phyloP scores from a whole-genome alignment of 2,113 vertebrate genomes.

The Recurvirostra avosetta region DNA sequence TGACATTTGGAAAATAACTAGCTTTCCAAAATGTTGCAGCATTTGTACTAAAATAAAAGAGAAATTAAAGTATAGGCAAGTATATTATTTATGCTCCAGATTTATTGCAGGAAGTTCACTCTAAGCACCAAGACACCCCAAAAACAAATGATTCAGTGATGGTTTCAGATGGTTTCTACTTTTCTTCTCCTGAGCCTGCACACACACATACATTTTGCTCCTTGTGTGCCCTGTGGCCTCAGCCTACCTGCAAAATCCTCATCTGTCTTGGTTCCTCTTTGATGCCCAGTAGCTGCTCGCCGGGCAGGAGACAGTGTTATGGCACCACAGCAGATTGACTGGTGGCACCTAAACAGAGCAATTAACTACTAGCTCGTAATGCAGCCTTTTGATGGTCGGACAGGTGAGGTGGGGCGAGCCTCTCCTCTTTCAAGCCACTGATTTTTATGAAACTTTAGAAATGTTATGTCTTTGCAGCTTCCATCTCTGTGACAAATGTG shows the following conservation, averaged over 20 bases:
- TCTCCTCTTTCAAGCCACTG: neutral
- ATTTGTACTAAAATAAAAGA: neutral
- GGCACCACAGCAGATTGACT: neutral
- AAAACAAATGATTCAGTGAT: neutral
- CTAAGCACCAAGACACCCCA: neutral
- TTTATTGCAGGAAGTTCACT: neutral
- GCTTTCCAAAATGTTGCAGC: neutral
- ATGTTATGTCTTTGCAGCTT: neutral
- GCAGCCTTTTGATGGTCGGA: neutral
- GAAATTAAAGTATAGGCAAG: neutral
- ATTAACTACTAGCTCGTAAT: accelerated
- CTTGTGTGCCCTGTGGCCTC: neutral
- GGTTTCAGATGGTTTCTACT: neutral
- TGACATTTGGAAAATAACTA: neutral
- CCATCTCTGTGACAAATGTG: neutral
- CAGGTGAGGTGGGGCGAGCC: accelerated
- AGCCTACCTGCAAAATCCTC: neutral
- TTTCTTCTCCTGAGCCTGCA: neutral
- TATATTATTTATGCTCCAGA: neutral
- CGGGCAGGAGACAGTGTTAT: neutral
- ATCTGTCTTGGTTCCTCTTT: neutral
- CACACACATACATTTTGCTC: neutral
- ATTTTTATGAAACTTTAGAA: neutral
- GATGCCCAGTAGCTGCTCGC: neutral
- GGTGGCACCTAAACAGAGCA: neutral